Base-by-base conservation (phyloP, 2,888 invertebrate species). In the Acrobasis suavella region DNA sequence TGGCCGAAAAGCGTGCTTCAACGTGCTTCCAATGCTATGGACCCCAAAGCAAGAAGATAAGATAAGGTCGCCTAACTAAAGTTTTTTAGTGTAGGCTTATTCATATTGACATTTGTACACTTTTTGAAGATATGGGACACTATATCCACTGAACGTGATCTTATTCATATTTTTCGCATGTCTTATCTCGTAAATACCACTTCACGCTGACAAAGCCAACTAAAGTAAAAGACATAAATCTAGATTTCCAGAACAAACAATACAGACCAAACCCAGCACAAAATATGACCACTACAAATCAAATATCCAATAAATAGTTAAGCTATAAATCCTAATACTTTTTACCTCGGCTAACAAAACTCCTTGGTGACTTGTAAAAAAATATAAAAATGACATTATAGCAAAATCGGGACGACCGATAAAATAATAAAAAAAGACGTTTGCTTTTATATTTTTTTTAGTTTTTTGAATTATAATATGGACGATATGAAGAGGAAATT, bases 361-460 rank as follows among this genome's bases (percentile, higher is more conserved):
- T 56, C 56, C n/a, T 42, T 56, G 10, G 14, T 22, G 22, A 16
- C 7, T 14, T 39, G 14, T 16, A 17, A 56, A 56, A 56, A 56
- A 9, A 56, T n/a, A 17, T 39, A 55, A 5, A 38, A 39, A 14
- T 56, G 56, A 56, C 56, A 56, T 39, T 14, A 16, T 12, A 38
- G 54, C 37, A 38, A 42, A 56, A 56, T 56, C 55, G 16, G 22
- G 42, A 46, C 46, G 56, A 42, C 22, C 14, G 22, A 42, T 17
- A 56, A 55, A 46, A 56, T 56, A 56, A 5, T 16, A 56, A 56
- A 55, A 54, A 56, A 56, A 56, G 56, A 17, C 42, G n/a, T n/a
- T 22, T 42, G n/a, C 42, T 42, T 56, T 56, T 7, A 22, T 42
- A n/a, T 56, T 56, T 56, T 42, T 22, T 56, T 42, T 22, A 56